phyloP scores from a whole-genome alignment of 2,797 vertebrate species.

The Micropoecilia bifurca region DNA sequence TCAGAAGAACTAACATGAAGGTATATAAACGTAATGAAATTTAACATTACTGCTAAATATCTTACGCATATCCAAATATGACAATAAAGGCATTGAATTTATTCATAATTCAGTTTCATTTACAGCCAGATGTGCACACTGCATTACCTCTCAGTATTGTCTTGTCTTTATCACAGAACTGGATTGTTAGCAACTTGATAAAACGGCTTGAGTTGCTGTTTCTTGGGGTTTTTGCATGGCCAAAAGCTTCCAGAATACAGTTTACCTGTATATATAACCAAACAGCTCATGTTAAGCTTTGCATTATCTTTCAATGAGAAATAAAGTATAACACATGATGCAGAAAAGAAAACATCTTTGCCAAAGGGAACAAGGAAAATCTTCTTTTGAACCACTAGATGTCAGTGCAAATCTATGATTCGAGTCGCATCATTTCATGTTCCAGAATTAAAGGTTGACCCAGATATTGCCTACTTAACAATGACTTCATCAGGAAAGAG shows the following conservation, averaged over 20 bases:
- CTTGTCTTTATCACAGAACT: slow-evolving; percentile 88
- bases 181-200: slow-evolving; percentile 89
- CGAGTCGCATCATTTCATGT: slow-evolving; percentile 2
- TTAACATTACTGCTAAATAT: not conserved
- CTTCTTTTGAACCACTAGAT: slow-evolving; percentile 67
- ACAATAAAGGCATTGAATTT: not conserved
- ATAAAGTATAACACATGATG: not conserved
- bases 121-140: not conserved
- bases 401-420: slow-evolving; percentile 46
- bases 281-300: not conserved
- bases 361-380: not conserved
- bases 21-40: not conserved
- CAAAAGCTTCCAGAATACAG: slow-evolving; percentile 91
- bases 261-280: slow-evolving; percentile 79
- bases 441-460: slow-evolving; percentile 68
- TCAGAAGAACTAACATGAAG: not conserved
- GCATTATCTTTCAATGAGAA: not conserved
- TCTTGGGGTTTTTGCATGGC: slow-evolving; percentile 89
- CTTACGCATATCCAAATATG: not conserved
- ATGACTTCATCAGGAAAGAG: slow-evolving; percentile 70
- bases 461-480: slow-evolving; percentile 64
- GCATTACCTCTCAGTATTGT: slow-evolving; percentile 85
- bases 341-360: not conserved
- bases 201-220: slow-evolving; percentile 91
- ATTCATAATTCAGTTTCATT: not conserved